Conservation (phyloP, 2,888 invertebrate genomes). For the Mesorhabditis spiculigera region DNA sequence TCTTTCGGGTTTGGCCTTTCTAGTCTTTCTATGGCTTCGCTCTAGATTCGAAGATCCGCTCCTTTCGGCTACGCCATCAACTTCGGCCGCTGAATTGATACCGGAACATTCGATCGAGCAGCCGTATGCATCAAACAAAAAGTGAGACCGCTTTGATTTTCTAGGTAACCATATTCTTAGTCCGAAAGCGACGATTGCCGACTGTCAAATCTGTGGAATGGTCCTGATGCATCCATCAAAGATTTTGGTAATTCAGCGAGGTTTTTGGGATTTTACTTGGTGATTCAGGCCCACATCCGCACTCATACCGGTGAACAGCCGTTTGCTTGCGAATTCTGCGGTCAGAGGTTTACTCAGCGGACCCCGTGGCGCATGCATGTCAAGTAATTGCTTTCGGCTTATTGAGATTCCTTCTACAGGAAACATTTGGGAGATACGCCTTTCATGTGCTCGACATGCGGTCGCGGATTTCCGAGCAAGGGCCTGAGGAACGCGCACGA, state of each 20-base stretch:
- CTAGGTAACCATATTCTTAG: too few species aligned
- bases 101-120: too few species aligned
- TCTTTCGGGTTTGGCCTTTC: too few species aligned
- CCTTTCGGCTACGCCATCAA: too few species aligned
- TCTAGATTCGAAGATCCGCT: too few species aligned
- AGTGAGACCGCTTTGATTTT: too few species aligned
- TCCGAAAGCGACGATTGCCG: constrained; percentile 14
- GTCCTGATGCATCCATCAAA: constrained; percentile 41
- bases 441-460: constrained; percentile 36
- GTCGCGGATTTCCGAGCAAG: constrained; percentile 35
- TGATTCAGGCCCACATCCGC: constrained; percentile 42
- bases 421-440: constrained; percentile 38
- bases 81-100: too few species aligned
- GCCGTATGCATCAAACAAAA: too few species aligned
- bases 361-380: constrained; percentile 36
- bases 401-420: constrained; percentile 11
- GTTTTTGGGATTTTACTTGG: neutral
- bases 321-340: constrained; percentile 40
- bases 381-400: constrained; percentile 8
- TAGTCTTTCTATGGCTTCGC: too few species aligned
- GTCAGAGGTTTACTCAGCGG: constrained; percentile 34
- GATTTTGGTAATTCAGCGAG: constrained; percentile 23
- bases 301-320: constrained; percentile 51
- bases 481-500: constrained; percentile 44
- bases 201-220: constrained; percentile 41